Conservation (phyloP, 2,113 vertebrate genomes). For the Himantopus leucocephalus region DNA sequence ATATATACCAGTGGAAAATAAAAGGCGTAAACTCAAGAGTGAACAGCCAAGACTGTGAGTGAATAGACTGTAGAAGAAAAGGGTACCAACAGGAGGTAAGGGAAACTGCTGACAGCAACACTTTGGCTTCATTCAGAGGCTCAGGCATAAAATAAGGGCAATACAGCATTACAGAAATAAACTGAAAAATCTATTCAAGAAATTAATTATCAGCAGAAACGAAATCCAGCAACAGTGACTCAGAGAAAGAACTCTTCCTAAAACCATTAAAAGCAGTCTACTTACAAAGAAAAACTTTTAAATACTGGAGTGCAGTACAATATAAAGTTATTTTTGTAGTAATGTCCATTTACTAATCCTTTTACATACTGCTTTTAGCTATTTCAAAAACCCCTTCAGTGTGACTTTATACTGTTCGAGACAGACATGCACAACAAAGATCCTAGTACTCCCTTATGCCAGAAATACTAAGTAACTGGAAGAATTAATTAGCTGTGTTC, state of each 20-base stretch:
- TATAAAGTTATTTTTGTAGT: background rate
- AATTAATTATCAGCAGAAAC: background rate
- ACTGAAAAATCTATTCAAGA: background rate
- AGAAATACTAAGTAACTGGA: slow-evolving; percentile 66
- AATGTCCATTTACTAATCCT: background rate
- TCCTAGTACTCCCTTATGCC: background rate
- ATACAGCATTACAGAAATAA: background rate
- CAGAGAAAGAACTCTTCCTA: background rate
- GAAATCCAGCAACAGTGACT: background rate
- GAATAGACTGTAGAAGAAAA: background rate
- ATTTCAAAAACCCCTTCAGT: background rate
- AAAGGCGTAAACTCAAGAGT: background rate
- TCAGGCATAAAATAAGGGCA: background rate
- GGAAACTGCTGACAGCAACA: background rate
- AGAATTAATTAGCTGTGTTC: slow-evolving; percentile 65
- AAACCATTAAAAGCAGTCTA: background rate
- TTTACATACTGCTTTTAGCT: background rate
- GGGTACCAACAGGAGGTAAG: background rate
- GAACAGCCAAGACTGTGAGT: background rate
- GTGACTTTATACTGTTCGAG: background rate
- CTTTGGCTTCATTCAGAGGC: background rate
- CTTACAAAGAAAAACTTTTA: background rate
- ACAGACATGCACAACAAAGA: background rate
- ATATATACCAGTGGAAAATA: background rate
- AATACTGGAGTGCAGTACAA: background rate